phyloP scores from a whole-genome alignment of 30 jellyfish, hydroid and myxozoan species.

The Pseudorhiza aurosa region DNA sequence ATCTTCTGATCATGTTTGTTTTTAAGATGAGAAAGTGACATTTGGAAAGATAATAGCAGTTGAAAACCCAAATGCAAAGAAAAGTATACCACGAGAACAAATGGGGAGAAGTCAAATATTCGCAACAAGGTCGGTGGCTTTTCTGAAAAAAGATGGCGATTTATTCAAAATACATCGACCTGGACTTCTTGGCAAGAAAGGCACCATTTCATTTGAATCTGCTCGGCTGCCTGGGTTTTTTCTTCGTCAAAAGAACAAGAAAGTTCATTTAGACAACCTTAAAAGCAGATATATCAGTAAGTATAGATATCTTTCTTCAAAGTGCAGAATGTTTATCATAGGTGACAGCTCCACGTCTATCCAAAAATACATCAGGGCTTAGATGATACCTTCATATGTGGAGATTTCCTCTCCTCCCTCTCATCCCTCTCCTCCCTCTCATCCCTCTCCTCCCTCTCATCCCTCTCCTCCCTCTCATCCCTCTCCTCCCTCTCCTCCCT shows the following conservation, averaged over 20 bases:
- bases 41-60: conserved; percentile 44
- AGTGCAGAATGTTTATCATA: too few relatives aligned
- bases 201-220: conserved; percentile 88
- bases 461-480: too few relatives aligned
- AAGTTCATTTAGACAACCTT: conserved; percentile 58
- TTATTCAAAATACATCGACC: conserved; percentile 83
- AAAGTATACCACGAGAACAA: conserved; percentile 1
- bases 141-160: conserved; percentile 87
- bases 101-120: conserved; percentile 61
- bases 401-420: too few relatives aligned
- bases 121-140: conserved; percentile 79
- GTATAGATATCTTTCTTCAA: too few relatives aligned
- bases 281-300: conserved; percentile 60
- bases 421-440: too few relatives aligned
- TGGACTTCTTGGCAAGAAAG: conserved; percentile 70
- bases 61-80: conserved; percentile 54
- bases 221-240: conserved; percentile 86
- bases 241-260: conserved; percentile 75
- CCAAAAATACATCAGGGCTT: too few relatives aligned
- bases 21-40: conserved; percentile 5
- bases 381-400: too few relatives aligned
- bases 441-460: too few relatives aligned
- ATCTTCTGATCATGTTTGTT: background rate
- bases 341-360: too few relatives aligned
- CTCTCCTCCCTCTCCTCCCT: too few relatives aligned